Base-by-base conservation (phyloP, 2,888 invertebrate genomes). In the Ceratothoa steindachneri region DNA sequence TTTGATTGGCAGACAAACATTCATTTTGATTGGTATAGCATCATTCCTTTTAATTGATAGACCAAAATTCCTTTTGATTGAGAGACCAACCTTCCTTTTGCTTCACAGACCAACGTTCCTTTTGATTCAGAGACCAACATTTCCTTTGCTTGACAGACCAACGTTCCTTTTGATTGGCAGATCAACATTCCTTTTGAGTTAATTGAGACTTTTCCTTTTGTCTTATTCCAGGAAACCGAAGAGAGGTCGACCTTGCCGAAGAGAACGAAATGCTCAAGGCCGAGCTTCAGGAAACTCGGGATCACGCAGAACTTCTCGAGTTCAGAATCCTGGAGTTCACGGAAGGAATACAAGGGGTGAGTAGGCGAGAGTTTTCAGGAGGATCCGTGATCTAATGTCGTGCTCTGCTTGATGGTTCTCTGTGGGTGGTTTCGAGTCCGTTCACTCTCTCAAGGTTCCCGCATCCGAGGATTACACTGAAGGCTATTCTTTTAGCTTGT, bases 221-320 rank as follows among this genome's bases (percentile, higher is more conserved):
- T n/a, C n/a, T n/a, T n/a, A n/a, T n/a, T n/a, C n/a, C n/a, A 55
- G 55, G 55, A 7, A 55, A 7, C 19, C 15, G 24, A 19, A 55
- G 55, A 22, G 55, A 55, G 19, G 15, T 30, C 29, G 75, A 78
- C 27, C 73, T 78, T 60, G 72, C 71, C 24, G 73, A 68, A 9
- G 72, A 69, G 70, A 72, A 64, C 30, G 24, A 70, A 15, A 67
- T 30, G 41, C 73, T 78, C 27, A 65, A 41, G 52, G 60, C 64
- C 22, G 78, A 78, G 31, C 72, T 78, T 27, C 78, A 78, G 73
- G 78, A 78, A 67, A 30, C 78, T 15, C 66, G 73, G 55, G 78
- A 78, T 64, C 78, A 78, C 55, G 78, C 75, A 9, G 78, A 78
- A 66, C 75, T 78, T 2, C 73, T 75, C 30, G 78, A 78, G 73